Percentiles rank a stretch among this genome's conserved stretches.
Conservation (phyloP, 2,113 vertebrate species). For the Ictalurus punctatus region DNA sequence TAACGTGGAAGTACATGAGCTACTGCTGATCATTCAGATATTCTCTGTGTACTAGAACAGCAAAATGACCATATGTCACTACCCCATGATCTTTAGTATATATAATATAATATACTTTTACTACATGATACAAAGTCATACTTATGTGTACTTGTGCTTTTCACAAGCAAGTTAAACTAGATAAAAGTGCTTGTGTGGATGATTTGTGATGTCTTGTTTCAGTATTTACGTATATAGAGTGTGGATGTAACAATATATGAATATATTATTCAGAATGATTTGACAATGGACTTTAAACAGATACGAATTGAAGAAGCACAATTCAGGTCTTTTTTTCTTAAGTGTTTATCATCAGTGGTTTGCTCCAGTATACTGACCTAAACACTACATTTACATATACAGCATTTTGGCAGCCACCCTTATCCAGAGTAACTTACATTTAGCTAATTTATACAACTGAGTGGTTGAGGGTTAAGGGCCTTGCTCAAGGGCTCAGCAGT, state of each 20-base stretch:
- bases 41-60: constrained; percentile 2
- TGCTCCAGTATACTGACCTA: background rate
- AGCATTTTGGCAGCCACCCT: too few species aligned
- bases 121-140: background rate
- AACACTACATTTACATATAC: too few species aligned
- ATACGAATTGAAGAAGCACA: background rate
- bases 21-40: constrained; percentile 65
- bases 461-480: too few species aligned
- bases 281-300: background rate
- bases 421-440: too few species aligned
- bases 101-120: constrained; percentile 9
- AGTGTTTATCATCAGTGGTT: too few species aligned
- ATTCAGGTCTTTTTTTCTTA: background rate
- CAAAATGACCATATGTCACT: background rate
- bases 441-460: too few species aligned
- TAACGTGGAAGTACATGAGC: constrained; percentile 61
- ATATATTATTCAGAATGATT: background rate
- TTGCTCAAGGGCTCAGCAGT: too few species aligned
- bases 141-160: constrained; percentile 3
- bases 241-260: background rate
- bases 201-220: background rate
- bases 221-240: background rate
- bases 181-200: background rate
- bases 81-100: background rate
- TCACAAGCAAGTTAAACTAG: background rate